Evolutionary conservation across 2,113 vertebrate genomes (phyloP), one percentile per base, ranked within the genome.

Genomic region (Drymodes brunneopygia): DNA sequence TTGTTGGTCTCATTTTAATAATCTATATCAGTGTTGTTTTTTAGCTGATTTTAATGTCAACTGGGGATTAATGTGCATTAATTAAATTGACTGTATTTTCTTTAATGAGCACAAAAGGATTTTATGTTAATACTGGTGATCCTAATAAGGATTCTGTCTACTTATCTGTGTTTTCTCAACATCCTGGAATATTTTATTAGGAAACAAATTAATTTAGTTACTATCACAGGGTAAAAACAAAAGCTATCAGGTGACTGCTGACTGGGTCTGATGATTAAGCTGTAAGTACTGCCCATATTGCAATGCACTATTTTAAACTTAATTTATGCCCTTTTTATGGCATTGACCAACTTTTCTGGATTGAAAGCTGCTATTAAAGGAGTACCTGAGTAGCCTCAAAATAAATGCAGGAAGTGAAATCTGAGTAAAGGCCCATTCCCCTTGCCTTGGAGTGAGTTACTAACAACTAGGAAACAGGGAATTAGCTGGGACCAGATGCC

Each of bases 41-140:
- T 98, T 98, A 98, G 98, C 98, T 98, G 97, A 99, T 99, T 99
- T 98, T 98, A 99, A 99, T 98, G 98, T 99, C 98, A 98, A 96
- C 98, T 97, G 96, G 97, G 98, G 98, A 99, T 99, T 99, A 99
- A 98, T 99, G 98, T 98, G 98, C 98, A 99, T 99, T 99, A 99
- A 99, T 99, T 99, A 99, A 99, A 99, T 98, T 98, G 98, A 99
- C 98, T 99, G 98, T 98, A 98, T 99, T 98, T 99, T 97, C 97
- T 98, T 98, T 99, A 99, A 99, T 99, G 98, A 99, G 98, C 98
- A 98, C 97, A 98, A 98, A 98, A 98, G 98, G 98, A 99, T 99
- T 99, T 99, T 97, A 98, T 98, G 98, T 98, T 99, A 99, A 99
- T 99, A 97, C 98, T 98, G 98, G 98, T 98, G 98, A 99, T 99